phyloP scores from a whole-genome alignment of 2,888 invertebrate genomes.

The Eumacrocentrus americanus region DNA sequence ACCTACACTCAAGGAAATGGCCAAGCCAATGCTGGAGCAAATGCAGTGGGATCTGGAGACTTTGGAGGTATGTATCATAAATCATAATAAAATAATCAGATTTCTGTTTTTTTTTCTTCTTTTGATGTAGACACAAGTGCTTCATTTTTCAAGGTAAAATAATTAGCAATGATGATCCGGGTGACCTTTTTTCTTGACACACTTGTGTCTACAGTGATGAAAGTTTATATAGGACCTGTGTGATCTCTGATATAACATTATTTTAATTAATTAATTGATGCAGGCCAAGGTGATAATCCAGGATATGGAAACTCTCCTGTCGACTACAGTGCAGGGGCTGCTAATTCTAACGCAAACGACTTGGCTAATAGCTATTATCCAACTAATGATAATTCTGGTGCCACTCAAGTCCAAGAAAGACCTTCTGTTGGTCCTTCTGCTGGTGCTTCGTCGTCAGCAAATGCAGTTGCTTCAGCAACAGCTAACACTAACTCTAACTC shows the following conservation, averaged over 20 bases:
- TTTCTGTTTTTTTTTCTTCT: background rate
- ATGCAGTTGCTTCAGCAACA: constrained; percentile 26
- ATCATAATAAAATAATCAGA: background rate
- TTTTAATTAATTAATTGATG: background rate
- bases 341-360: constrained; percentile 26
- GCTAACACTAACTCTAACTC: constrained; percentile 17
- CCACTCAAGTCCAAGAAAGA: background rate
- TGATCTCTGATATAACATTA: background rate
- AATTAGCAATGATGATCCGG: background rate
- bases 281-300: background rate
- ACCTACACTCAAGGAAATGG: constrained; percentile 28
- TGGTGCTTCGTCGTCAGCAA: constrained; percentile 10
- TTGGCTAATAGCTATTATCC: background rate
- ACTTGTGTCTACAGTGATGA: background rate
- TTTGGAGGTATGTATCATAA: constrained; percentile 22
- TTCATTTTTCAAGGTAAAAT: background rate
- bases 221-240: background rate
- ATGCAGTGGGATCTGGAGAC: constrained; percentile 26
- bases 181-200: background rate
- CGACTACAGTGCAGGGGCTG: background rate
- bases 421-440: background rate
- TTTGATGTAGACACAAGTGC: background rate
- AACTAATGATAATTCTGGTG: constrained; percentile 1
- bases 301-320: background rate
- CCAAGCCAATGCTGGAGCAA: constrained; percentile 27